Evolutionary conservation across 2,888 invertebrate species (phyloP), one percentile per base, ranked within the genome.

Genomic region (Aelia acuminata): DNA sequence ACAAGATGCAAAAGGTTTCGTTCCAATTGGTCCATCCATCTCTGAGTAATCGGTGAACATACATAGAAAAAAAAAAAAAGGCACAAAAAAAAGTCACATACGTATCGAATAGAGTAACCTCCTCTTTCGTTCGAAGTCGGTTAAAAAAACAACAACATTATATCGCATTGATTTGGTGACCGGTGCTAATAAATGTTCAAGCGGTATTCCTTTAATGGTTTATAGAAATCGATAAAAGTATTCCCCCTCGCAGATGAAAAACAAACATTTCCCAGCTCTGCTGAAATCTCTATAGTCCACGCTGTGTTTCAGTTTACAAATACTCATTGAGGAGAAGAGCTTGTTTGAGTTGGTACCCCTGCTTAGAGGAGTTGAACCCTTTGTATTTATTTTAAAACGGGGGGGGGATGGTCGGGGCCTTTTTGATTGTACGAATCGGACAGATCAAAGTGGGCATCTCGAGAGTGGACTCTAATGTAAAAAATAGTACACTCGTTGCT

Each of bases 331-430:
- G 43, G 43, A 43, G n/a, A 80, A 43, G 43, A 43, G 43, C 13
- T 0, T 80, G 80, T 80, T 80, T 80, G 80, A 80, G 80, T 80
- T 80, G 22, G 43, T 80, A 47, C 3, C 80, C 80, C 47, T 80
- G 80, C 80, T 80, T 80, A 47, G 80, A 43, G 11, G 80, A 43
- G n/a, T 1, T 13, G 80, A 80, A 80, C 80, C 80, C 80, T 80
- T 80, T 80, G 43, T 80, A 80, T 80, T 80, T 80, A 80, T 80
- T 80, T 80, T 43, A 80, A 80, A 80, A 43, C 43, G n/a, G 43
- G 43, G 43, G 10, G 10, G 43, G 35, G 39, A 3, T 1, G 39
- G 18, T 39, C 22, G 0, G 5, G 7, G 15, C 20, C 20, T 53
- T 57, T 57, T 57, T 57, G 57, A 26, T 80, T 47, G 80, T 47